Conservation (phyloP, 2,797 vertebrate genomes). For the Siniperca obscura region DNA sequence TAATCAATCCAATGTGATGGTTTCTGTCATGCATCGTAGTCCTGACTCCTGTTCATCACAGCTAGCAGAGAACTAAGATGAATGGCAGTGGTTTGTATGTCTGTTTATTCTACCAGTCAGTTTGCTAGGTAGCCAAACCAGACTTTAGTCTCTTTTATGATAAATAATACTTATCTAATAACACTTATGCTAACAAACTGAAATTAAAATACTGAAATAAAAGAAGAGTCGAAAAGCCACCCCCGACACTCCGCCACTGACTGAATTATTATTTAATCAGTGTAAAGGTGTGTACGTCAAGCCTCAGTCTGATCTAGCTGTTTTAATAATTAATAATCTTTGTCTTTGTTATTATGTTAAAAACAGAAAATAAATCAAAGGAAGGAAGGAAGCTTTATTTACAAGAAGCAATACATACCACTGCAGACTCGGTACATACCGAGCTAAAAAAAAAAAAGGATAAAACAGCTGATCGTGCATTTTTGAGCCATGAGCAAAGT, state of each 20-base stretch:
- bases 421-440: neutral
- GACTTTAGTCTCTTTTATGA: conserved; percentile 1
- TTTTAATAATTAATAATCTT: neutral
- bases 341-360: neutral
- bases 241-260: neutral
- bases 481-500: neutral
- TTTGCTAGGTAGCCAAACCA: conserved; percentile 13
- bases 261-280: neutral
- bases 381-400: neutral
- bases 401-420: neutral
- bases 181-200: neutral
- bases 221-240: neutral
- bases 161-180: conserved; percentile 4
- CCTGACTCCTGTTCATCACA: conserved; percentile 7
- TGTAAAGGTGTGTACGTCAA: neutral
- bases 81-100: neutral
- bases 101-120: conserved; percentile 30
- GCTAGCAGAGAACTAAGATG: neutral
- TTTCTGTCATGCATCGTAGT: conserved; percentile 21
- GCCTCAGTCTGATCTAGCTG: neutral
- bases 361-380: conserved; percentile 1
- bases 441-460: neutral
- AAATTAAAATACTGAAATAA: neutral
- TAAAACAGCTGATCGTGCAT: neutral
- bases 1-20: conserved; percentile 41